These are phyloP conservation scores for Mythimna albipuncta DNA, from an alignment of 2,888 invertebrate genomes.

Conservation along the genomic window DNA sequence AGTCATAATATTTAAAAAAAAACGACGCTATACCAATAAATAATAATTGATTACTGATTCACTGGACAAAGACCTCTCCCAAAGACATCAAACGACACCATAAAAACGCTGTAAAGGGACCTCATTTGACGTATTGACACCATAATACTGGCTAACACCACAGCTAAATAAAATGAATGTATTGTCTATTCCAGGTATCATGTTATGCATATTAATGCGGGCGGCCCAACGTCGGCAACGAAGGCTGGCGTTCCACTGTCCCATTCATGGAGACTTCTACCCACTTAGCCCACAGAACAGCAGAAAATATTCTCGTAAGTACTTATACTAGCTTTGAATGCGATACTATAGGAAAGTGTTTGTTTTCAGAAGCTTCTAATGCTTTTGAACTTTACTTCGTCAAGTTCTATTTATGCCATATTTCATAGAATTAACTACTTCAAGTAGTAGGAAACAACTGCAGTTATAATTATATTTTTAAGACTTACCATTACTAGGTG, in stretches of 20 bases:
- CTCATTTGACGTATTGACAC: slow-evolving; percentile 36
- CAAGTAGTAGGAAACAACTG: neutral
- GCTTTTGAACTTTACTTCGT: slow-evolving; percentile 7
- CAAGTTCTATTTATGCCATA: neutral
- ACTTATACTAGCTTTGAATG: slow-evolving; percentile 18
- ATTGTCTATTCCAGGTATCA: slow-evolving; percentile 87
- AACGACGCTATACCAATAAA: neutral
- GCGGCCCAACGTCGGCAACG: slow-evolving; percentile 92
- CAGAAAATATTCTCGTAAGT: slow-evolving; percentile 88
- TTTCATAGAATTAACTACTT: neutral
- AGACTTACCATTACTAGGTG: neutral
- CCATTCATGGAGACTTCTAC: slow-evolving; percentile 94
- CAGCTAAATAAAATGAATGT: slow-evolving; percentile 36
- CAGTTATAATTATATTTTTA: neutral
- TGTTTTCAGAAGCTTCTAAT: slow-evolving; percentile 7
- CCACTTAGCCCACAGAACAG: slow-evolving; percentile 92
- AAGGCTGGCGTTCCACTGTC: slow-evolving; percentile 94
- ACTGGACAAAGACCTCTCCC: slow-evolving; percentile 7
- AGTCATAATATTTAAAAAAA: neutral
- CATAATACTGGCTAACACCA: slow-evolving; percentile 20
- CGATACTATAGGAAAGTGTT: slow-evolving; percentile 4
- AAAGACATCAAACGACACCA: neutral
- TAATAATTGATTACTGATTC: neutral
- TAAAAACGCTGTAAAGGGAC: slow-evolving; percentile 1
- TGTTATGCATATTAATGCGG: slow-evolving; percentile 92